Conservation (phyloP, 2,113 vertebrate genomes). For the Oncorhynchus gorbuscha region DNA sequence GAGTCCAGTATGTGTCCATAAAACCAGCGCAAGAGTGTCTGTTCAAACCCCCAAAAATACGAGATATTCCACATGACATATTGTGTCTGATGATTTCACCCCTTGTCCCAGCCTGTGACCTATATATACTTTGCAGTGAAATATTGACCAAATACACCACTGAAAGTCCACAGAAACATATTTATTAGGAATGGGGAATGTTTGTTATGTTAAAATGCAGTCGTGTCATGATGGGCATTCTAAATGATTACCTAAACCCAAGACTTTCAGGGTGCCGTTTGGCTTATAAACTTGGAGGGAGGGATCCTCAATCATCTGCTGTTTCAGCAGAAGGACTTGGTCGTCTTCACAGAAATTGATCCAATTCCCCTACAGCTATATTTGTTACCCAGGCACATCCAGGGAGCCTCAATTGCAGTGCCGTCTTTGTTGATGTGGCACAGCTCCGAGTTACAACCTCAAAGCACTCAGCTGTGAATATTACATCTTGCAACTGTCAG, state of each 20-base stretch:
- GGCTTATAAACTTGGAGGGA: too few relatives aligned
- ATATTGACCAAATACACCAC: conserved; percentile 38
- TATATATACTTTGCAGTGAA: conserved; percentile 33
- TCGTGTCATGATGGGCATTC: too few relatives aligned
- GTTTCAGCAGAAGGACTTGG: background rate
- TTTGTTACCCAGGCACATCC: conserved; percentile 14
- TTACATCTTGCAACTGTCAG: conserved; percentile 46
- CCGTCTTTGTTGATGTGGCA: conserved; percentile 10
- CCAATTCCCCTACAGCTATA: conserved; percentile 8
- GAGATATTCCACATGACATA: conserved; percentile 12
- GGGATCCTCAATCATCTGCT: too few relatives aligned
- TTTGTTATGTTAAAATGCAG: conserved; percentile 8
- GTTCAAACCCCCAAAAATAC: too few relatives aligned
- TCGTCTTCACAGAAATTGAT: conserved; percentile 35
- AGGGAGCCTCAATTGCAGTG: conserved; percentile 20
- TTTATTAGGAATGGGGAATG: conserved; percentile 39
- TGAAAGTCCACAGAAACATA: conserved; percentile 36
- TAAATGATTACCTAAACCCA: background rate
- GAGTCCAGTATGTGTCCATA: too few relatives aligned
- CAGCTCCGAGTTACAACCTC: conserved; percentile 28
- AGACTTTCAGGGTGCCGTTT: too few relatives aligned
- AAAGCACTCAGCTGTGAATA: conserved; percentile 43
- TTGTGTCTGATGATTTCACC: background rate
- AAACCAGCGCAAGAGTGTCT: too few relatives aligned
- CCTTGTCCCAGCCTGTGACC: conserved; percentile 12